Evolutionary conservation across 1,140 invertebrate species (phyloP), one percentile per base, ranked within the genome.

Genomic region (Bombus fervidus): DNA sequence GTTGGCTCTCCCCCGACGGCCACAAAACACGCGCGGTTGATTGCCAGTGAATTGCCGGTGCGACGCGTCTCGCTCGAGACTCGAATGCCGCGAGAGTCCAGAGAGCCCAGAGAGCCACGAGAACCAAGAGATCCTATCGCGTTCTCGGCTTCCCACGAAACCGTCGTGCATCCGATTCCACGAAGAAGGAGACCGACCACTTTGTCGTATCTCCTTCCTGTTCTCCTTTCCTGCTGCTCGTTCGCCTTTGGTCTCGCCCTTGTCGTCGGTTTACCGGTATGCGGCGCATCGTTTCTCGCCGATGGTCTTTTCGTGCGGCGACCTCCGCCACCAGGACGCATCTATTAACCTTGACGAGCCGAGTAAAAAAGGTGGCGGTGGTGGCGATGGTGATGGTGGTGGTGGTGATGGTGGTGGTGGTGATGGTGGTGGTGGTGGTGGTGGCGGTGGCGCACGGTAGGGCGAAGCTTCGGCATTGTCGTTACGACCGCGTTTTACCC

Each of bases 11-110:
- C 92, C 92, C 78, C 64, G 88, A 85, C 87, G 84, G 75, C 87
- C 91, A 93, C 92, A 93, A 93, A 93, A 92, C 91, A 92, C 92
- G 92, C 91, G 88, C 88, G 87, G 89, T 85, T 93, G 93, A 93
- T 94, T 93, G 92, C 92, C 89, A 90, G 90, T 93, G 93, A 94
- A 94, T 94, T 93, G 91, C 92, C 78, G 59, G 15, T 78, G 86
- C 85, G 86, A 39, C 75, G 83, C 90, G 87, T 92, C 87, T 89
- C 87, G 91, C 89, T 87, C 88, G 76, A 73, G 76, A 62, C 68
- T 53, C 68, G 68, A 34, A 73, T 80, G 79, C 83, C 83, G 37
- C 15, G 83, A 47, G 83, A 43, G 74, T 64, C 74, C 47, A 2
- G 37, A 57, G 81, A 77, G 78, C 47, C 28, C 25, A 0, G n/a